Base-by-base conservation (phyloP, 2,888 invertebrate genomes). In the Torymus auratus region DNA sequence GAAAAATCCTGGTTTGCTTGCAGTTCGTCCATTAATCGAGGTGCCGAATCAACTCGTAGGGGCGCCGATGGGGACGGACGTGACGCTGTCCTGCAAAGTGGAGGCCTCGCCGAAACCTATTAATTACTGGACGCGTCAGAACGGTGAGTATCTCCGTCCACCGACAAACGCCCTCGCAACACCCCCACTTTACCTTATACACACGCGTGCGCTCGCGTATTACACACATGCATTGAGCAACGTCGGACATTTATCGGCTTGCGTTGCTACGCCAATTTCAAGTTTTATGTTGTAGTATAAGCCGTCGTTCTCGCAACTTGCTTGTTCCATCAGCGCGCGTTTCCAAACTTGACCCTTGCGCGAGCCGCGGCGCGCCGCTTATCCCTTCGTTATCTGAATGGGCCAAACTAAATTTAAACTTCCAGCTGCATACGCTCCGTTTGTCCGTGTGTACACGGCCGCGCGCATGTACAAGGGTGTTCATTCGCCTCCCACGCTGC, bases 71-170 rank as follows among this genome's bases (percentile, higher is more conserved):
- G 95, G 95, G 86, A 96, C 96, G 84, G 95, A 97, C 91, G 96
- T 97, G 89, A 95, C 95, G 82, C 93, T 97, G 86, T 95, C 96
- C 91, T 94, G 94, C 89, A 95, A 96, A 91, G 97, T 97, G 80
- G 97, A 97, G 91, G 97, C 97, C 78, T 97, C 97, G 78, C 97
- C 97, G 56, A 97, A 96, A 92, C 96, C 97, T 89, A 97, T 97
- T 93, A 97, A 97, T 93, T 97, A 96, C 92, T 97, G 97, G 97
- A 97, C 96, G 83, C 94, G 96, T 89, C 96, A 96, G 91, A 95
- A 95, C 88, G 96, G 97, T 97, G 92, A 86, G 86, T 77, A 78
- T 61, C 64, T n/a, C 15, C 53, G 11, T n/a, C 65, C 15, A n/a
- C 7, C 41, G 7, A 41, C 41, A 41, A 41, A 41, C 41, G 41